Evolutionary conservation across 2,797 vertebrate genomes (phyloP).

Genomic region (Xyrichtys novacula): DNA sequence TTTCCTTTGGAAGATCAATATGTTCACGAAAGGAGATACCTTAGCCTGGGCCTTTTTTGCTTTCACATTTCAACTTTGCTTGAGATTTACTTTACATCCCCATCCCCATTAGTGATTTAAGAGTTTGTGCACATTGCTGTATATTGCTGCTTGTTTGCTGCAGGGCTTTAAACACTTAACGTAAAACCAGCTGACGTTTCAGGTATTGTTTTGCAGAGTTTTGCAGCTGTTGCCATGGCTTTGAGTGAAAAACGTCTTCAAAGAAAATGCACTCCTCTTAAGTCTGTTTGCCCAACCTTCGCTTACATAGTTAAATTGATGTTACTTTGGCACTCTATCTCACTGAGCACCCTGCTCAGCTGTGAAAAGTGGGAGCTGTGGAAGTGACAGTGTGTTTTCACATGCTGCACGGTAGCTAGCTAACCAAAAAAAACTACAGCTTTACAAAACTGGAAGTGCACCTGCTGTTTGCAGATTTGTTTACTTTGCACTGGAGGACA

Average conservation of each 20-base stretch:
- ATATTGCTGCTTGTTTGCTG: not conserved
- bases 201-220: not conserved
- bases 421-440: too few species aligned
- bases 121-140: not conserved
- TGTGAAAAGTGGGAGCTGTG: not conserved
- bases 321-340: not conserved
- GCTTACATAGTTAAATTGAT: not conserved
- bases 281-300: not conserved
- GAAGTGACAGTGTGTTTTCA: not conserved
- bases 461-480: not conserved
- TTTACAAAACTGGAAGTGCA: not conserved
- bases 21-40: not conserved
- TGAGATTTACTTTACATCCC: not conserved
- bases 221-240: not conserved
- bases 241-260: rapidly evolving
- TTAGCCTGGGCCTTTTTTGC: conserved; percentile 7
- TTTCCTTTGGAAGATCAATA: conserved; percentile 42
- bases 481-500: not conserved
- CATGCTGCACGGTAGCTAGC: not conserved
- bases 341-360: not conserved
- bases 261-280: not conserved
- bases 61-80: not conserved
- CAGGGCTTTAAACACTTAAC: not conserved
- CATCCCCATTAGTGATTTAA: not conserved
- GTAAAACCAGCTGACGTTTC: not conserved